These are phyloP conservation scores for Apis dorsata DNA, from an alignment of 1,140 invertebrate genomes.

Conservation along the genomic window DNA sequence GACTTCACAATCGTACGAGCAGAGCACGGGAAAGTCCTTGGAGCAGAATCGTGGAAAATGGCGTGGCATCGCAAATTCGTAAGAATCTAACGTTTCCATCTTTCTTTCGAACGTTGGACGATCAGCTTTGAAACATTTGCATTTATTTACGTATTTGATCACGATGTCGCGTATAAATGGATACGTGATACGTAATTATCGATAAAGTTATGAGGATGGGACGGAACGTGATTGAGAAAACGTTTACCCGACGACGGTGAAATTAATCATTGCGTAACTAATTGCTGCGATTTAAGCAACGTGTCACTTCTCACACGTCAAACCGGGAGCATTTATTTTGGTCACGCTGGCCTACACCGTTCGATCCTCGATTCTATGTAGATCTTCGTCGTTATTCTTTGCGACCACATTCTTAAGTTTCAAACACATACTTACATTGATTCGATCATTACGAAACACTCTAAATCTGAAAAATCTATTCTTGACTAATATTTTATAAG, in stretches of 20 bases:
- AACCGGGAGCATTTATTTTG: constrained; percentile 34
- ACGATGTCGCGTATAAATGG: not conserved
- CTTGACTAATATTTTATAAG: not conserved
- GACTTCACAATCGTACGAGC: constrained; percentile 76
- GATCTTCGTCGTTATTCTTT: constrained; percentile 30
- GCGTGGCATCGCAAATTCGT: not conserved
- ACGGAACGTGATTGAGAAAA: not conserved
- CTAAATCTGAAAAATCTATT: not conserved
- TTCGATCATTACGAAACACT: not conserved
- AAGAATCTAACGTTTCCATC: not conserved
- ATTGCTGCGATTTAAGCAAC: constrained; percentile 10
- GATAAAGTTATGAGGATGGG: too few relatives aligned
- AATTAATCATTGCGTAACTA: constrained; percentile 21
- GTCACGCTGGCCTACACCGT: constrained; percentile 25
- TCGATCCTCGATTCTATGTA: constrained; percentile 36
- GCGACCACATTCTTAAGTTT: constrained; percentile 1
- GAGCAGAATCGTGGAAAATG: constrained; percentile 25
- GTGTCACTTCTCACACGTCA: not conserved
- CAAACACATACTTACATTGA: not conserved
- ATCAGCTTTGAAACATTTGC: not conserved
- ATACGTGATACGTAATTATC: not conserved
- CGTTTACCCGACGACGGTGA: not conserved
- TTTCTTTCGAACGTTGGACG: not conserved
- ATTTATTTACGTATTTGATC: not conserved
- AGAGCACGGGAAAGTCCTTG: constrained; percentile 64